Base-by-base conservation (phyloP, 2,888 invertebrate species). In the Tachina lurida region DNA sequence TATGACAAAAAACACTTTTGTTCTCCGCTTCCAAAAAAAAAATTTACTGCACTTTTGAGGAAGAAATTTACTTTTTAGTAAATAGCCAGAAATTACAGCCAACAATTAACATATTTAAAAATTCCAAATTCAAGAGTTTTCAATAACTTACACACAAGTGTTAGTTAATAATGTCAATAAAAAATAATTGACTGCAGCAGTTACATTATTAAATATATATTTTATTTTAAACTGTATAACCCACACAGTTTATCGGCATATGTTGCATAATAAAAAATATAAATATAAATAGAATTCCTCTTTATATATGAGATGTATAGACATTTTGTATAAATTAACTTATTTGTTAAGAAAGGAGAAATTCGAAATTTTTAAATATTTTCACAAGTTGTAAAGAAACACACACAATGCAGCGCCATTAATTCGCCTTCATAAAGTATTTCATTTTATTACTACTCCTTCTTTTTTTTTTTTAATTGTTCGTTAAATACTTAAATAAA, bases 141-240 rank as follows among this genome's bases (percentile, higher is more conserved):
- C 1, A n/a, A 3, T 5, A 10, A 5, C 43, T 62, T 43, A 43
- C 62, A 62, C 2, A 43, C 12, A 41, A 62, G 43, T 62, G 62
- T 43, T 43, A 62, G 17, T 62, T 43, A 62, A 41, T 43, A 62
- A 43, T 17, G 43, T 62, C 62, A 62, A 62, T 62, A 62, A n/a
- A 3, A 43, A 62, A 17, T n/a, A 62, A 62, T 43, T 62, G 43
- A 9, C 62, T 17, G 19, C 8, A 62, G n/a, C 41, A 17, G 43
- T 12, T 13, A 17, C 12, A 4, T 41, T 60, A 17, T 41, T 60
- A 17, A 60, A 17, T 4, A 62, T 17, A 62, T 62, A 9, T 62
- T 43, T 9, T 10, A 17, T 17, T 62, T 31, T 43, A 17, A 17
- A 10, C 2, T 43, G 2, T 43, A 17, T 10, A 17, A 43, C 12